Base-by-base conservation (phyloP, 2,797 vertebrate species). In the Adelosebastes latens region DNA sequence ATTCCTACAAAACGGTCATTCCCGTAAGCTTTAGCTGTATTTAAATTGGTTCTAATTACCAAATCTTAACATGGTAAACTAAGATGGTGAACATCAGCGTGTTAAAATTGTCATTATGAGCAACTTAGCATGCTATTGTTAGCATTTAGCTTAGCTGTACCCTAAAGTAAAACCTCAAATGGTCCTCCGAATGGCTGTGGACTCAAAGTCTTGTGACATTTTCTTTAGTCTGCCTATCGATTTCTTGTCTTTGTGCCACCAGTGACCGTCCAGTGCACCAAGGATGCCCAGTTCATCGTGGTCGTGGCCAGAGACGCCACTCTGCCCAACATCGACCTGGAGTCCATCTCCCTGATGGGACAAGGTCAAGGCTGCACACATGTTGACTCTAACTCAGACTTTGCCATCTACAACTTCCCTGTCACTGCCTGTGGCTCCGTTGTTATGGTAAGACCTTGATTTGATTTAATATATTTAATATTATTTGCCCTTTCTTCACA, bases 221-320 rank as follows among this genome's bases (percentile, higher is more conserved):
- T 42, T 27, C 22, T 24, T 64, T 63, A 13, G 10, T 58, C n/a
- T 25, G n/a, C 8, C 2, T 27, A 31, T 62, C 3, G 18, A 32
- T 72, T 8, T 10, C n/a, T 72, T 72, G 22, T 49, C 49, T 79
- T 61, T 84, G 29, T 83, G 56, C 71, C 52, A 20, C 12, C 49
- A 96, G 94, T 95, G 81, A 95, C 94, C n/a, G 84, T 95, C 68
- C 93, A 95, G 78, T 95, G 94, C 81, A 95, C 93, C 82, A 90
- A 90, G 67, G 92, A 93, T 80, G 95, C 65, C n/a, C 91, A 94
- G 25, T 94, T 96, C 67, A 72, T 95, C 46, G 79, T 95, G 73
- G 94, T 95, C 20, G 91, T 93, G 31, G 81, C 88, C 58, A 95
- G 34, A 80, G 90, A 94, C 72, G 75, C 85, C 42, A 95, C 95